Percentiles rank a stretch among this genome's conserved stretches.
Evolutionary conservation across 2,888 invertebrate genomes (phyloP).

Genomic region (Tigriopus californicus): DNA sequence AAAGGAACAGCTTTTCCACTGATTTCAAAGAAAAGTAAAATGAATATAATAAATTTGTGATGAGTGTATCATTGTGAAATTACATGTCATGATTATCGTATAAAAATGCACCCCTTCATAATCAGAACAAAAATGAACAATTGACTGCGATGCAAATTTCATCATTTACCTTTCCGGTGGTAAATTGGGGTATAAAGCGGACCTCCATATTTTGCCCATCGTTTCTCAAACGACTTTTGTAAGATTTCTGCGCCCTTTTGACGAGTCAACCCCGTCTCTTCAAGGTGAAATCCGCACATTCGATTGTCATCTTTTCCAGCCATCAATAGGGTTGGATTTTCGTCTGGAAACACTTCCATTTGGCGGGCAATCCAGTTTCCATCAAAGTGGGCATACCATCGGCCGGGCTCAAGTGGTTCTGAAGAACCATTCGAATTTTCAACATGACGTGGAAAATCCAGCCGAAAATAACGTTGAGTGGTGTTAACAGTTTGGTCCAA

Average conservation of each 20-base stretch:
- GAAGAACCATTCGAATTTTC: background rate
- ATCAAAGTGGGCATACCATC: conserved; percentile 98
- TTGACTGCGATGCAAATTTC: too few species aligned
- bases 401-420: conserved; percentile 40
- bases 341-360: conserved; percentile 90
- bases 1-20: too few species aligned
- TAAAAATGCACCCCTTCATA: too few species aligned
- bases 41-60: too few species aligned
- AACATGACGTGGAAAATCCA: conserved; percentile 31
- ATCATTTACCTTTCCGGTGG: conserved; percentile 12
- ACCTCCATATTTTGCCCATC: conserved; percentile 73
- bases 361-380: conserved; percentile 93
- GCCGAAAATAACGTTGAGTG: conserved; percentile 78
- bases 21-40: too few species aligned
- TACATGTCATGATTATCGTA: too few species aligned
- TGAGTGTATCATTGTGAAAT: too few species aligned
- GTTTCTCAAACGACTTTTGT: conserved; percentile 80
- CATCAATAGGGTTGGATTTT: conserved; percentile 65
- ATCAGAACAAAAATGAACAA: too few species aligned
- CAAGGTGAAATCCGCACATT: conserved; percentile 91
- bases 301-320: conserved; percentile 92
- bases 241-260: conserved; percentile 91
- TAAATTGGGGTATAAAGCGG: conserved; percentile 30
- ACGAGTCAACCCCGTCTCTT: conserved; percentile 83
- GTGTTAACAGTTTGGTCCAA: background rate